Percentiles rank a stretch among this genome's conserved stretches.
phyloP scores from a whole-genome alignment of 2,888 invertebrate genomes.

The Ectemnius cavifrons region DNA sequence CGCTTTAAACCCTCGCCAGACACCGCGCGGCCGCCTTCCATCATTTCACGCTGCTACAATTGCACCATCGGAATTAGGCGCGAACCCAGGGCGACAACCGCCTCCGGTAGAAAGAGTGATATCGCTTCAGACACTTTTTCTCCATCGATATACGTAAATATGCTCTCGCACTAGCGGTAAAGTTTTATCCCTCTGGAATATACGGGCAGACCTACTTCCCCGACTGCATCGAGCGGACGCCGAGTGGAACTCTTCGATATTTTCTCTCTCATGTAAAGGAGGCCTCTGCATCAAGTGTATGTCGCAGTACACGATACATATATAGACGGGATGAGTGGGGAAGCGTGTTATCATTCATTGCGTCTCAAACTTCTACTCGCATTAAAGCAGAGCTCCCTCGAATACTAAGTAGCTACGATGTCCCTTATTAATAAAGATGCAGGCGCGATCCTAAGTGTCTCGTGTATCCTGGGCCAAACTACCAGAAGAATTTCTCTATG shows the following conservation, averaged over 20 bases:
- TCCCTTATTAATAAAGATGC: too few relatives aligned
- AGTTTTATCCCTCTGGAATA: slow-evolving; percentile 49
- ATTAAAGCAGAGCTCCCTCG: slow-evolving; percentile 40
- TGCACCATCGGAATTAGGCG: slow-evolving; percentile 36
- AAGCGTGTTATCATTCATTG: slow-evolving; percentile 51
- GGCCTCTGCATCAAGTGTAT: slow-evolving; percentile 35
- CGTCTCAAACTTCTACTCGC: slow-evolving; percentile 42
- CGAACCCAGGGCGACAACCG: slow-evolving; percentile 5
- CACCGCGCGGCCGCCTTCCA: slow-evolving; percentile 41
- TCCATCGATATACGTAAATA: not conserved
- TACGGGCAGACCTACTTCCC: slow-evolving; percentile 48
- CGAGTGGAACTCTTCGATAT: slow-evolving; percentile 48
- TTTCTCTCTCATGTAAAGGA: slow-evolving; percentile 41
- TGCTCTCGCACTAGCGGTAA: slow-evolving; percentile 37
- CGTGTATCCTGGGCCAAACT: too few relatives aligned
- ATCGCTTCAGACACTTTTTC: too few relatives aligned
- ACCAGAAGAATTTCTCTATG: too few relatives aligned
- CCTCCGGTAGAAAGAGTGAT: too few relatives aligned
- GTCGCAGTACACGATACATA: slow-evolving; percentile 36
- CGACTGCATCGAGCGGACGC: slow-evolving; percentile 38
- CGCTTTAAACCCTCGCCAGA: slow-evolving; percentile 5
- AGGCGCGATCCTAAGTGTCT: too few relatives aligned
- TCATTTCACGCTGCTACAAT: slow-evolving; percentile 45
- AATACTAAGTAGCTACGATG: slow-evolving; percentile 34
- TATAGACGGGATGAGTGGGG: slow-evolving; percentile 23